Percentiles rank a stretch among this genome's conserved stretches.
These are phyloP conservation scores for Hippoglossus stenolepis DNA, from an alignment of 2,113 vertebrate genomes.

Conservation along the genomic window DNA sequence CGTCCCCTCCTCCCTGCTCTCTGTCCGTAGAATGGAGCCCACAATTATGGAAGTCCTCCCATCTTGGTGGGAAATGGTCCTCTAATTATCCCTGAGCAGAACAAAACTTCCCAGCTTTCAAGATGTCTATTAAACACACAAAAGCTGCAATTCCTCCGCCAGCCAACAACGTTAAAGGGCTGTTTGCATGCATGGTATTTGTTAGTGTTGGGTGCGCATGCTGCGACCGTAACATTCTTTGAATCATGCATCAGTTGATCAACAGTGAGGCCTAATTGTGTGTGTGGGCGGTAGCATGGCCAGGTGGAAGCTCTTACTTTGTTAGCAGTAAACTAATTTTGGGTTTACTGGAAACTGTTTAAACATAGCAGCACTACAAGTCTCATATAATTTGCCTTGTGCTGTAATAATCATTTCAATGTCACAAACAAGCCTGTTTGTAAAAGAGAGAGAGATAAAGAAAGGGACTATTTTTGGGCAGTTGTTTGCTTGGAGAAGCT, in stretches of 20 bases:
- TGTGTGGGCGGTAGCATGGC: conserved; percentile 31
- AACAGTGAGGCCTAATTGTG: conserved; percentile 49
- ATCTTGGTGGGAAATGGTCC: conserved; percentile 42
- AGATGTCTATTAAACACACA: conserved; percentile 47
- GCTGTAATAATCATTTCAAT: conserved; percentile 75
- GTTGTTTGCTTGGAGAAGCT: conserved; percentile 81
- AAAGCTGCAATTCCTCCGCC: too few relatives aligned
- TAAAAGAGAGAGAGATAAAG: conserved; percentile 71
- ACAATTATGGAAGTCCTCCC: conserved; percentile 61
- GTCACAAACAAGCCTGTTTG: conserved; percentile 76
- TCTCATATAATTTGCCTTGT: conserved; percentile 63
- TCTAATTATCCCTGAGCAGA: conserved; percentile 49
- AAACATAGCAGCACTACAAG: conserved; percentile 61
- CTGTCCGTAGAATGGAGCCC: conserved; percentile 54
- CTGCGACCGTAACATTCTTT: conserved; percentile 40
- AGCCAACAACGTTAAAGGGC: conserved; percentile 29
- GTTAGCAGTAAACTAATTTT: conserved; percentile 72
- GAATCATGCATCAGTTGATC: conserved; percentile 48
- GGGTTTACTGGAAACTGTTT: conserved; percentile 64
- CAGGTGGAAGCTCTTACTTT: conserved; percentile 77
- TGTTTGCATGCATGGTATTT: conserved; percentile 34
- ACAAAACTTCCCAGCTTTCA: conserved; percentile 51
- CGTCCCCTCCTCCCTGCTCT: conserved; percentile 51
- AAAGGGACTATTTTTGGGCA: conserved; percentile 81
- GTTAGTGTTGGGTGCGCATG: conserved; percentile 35